Conservation (phyloP, 2,888 invertebrate genomes). For the Euproctis similis region DNA sequence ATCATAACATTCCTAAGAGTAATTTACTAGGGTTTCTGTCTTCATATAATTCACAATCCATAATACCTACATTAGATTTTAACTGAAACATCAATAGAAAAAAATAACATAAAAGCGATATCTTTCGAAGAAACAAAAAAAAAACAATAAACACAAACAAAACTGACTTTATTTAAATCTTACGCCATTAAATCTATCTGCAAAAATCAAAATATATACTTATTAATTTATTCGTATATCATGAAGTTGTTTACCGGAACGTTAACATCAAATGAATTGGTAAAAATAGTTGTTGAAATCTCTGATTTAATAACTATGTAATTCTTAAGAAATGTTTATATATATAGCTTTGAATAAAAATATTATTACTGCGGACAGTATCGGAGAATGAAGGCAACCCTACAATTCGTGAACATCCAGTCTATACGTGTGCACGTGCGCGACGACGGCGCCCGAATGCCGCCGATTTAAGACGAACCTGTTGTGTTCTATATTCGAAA, state of each 20-base stretch:
- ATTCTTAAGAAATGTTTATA: conserved; percentile 21
- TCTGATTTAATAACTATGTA: conserved; percentile 21
- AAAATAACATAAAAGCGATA: too few species aligned
- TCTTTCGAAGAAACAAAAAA: too few species aligned
- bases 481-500: conserved; percentile 26
- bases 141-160: too few species aligned
- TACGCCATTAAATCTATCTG: conserved; percentile 3
- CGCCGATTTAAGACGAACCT: conserved; percentile 46
- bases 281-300: conserved; percentile 25
- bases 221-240: conserved; percentile 3
- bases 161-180: too few species aligned
- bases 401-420: conserved; percentile 38
- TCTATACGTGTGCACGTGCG: conserved; percentile 59
- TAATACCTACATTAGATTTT: too few species aligned
- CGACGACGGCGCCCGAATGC: conserved; percentile 60
- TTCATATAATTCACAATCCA: too few species aligned
- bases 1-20: too few species aligned
- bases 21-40: too few species aligned
- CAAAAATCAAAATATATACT: conserved; percentile 1
- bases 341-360: conserved; percentile 15
- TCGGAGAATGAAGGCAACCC: conserved; percentile 33
- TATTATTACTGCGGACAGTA: conserved; percentile 20
- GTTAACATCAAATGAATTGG: conserved; percentile 15
- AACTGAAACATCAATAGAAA: too few species aligned
- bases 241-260: conserved; percentile 3